Evolutionary conservation across 2,113 vertebrate genomes (phyloP).

Genomic region (Misgurnus anguillicaudatus): DNA sequence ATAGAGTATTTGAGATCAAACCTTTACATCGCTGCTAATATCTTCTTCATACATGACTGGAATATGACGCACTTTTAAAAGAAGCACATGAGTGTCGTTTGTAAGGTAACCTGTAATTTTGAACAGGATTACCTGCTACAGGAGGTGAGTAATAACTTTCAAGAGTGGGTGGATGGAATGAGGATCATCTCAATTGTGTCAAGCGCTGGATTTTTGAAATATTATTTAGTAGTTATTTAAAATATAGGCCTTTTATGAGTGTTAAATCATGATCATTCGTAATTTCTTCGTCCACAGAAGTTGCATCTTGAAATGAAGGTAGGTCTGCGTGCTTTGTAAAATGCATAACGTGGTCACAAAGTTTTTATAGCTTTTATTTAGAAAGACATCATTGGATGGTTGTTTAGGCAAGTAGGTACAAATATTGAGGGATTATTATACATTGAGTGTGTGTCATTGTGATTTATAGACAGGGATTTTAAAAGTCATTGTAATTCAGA

Average conservation of each 20-base stretch:
- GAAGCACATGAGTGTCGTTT: background rate
- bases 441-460: background rate
- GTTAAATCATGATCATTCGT: background rate
- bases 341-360: too few relatives aligned
- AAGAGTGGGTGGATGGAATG: slow-evolving; percentile 53
- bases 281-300: background rate
- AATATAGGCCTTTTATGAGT: slow-evolving; percentile 1
- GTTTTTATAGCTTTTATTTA: background rate
- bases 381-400: background rate
- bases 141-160: slow-evolving; percentile 50
- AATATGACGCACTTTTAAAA: background rate
- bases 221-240: background rate
- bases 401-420: background rate
- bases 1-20: background rate
- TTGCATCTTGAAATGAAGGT: slow-evolving; percentile 3
- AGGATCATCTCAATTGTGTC: background rate
- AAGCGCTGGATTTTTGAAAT: background rate
- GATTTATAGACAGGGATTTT: background rate
- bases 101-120: background rate
- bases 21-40: background rate
- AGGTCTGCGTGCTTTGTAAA: background rate
- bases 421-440: background rate
- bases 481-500: background rate
- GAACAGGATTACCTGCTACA: slow-evolving; percentile 48
- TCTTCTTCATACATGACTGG: background rate